A percentile compares a stretch with the other conserved stretches of the same genome.
Evolutionary conservation across 2,797 vertebrate species (phyloP).

Genomic region (Pyrocephalus nanus): DNA sequence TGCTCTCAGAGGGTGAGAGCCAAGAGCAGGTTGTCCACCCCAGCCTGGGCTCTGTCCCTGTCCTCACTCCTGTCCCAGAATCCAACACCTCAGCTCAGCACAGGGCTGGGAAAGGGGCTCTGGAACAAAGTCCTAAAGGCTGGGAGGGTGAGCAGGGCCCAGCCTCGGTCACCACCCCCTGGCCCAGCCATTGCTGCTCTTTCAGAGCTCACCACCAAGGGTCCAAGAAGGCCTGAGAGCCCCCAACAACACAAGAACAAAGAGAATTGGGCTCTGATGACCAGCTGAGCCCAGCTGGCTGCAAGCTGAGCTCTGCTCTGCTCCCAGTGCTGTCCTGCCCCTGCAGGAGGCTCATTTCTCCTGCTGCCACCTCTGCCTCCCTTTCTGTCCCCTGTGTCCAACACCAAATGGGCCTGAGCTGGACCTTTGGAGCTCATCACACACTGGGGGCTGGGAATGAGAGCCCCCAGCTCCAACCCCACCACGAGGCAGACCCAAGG

Average conservation of each 20-base stretch:
- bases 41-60: background rate
- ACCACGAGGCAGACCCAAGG: background rate
- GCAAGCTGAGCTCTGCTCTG: background rate
- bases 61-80: background rate
- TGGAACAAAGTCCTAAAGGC: background rate
- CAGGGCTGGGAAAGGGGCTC: background rate
- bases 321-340: background rate
- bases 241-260: background rate
- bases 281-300: background rate
- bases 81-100: background rate
- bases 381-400: background rate
- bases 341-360: background rate
- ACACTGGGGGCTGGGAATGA: too few relatives aligned
- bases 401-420: background rate
- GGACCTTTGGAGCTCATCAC: background rate
- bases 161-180: accelerated
- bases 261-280: background rate
- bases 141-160: background rate
- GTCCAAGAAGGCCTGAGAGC: background rate
- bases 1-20: background rate
- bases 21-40: background rate
- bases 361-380: background rate
- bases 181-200: background rate
- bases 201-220: background rate
- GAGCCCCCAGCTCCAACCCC: background rate